A percentile compares a stretch with the other conserved stretches of the same genome.
These are phyloP conservation scores for Drosophila paranaensis DNA, from an alignment of 2,888 invertebrate species.

Conservation along the genomic window DNA sequence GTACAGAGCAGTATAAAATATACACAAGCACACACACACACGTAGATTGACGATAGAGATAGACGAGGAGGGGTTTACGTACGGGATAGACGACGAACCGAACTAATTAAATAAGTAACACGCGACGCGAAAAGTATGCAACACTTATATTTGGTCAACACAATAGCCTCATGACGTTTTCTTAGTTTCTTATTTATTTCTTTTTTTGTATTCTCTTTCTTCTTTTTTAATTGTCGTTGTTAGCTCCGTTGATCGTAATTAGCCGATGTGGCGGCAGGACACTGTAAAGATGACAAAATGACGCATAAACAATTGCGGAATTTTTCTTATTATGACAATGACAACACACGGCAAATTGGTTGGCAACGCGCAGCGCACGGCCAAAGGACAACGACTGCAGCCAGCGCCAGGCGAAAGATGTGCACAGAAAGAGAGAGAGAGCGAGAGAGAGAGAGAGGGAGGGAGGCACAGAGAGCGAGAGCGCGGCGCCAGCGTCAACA, in stretches of 20 bases:
- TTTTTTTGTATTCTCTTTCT: background rate
- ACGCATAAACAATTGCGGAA: conserved; percentile 22
- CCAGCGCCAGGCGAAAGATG: conserved; percentile 49
- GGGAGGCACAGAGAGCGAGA: conserved; percentile 29
- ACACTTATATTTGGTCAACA: conserved; percentile 42
- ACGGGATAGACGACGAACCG: conserved; percentile 31
- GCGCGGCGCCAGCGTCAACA: conserved; percentile 47
- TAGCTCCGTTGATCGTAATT: conserved; percentile 23
- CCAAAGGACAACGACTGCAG: conserved; percentile 78
- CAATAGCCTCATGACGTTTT: conserved; percentile 32
- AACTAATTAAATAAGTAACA: conserved; percentile 31
- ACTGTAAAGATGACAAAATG: conserved; percentile 33
- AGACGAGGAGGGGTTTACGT: conserved; percentile 7
- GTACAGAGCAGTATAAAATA: conserved; percentile 65
- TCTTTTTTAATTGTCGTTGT: conserved; percentile 4
- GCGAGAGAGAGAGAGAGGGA: conserved; percentile 14
- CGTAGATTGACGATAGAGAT: conserved; percentile 31
- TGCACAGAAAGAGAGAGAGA: conserved; percentile 27
- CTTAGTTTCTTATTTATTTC: background rate
- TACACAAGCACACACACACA: conserved; percentile 52
- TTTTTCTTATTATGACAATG: conserved; percentile 70
- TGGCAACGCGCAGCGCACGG: conserved; percentile 68
- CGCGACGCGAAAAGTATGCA: conserved; percentile 54
- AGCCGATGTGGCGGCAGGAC: conserved; percentile 11
- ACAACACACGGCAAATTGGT: conserved; percentile 61